Evolutionary conservation across 2,113 vertebrate species (phyloP), one percentile per base, ranked within the genome.

Genomic region (Sylvilagus bachmani): DNA sequence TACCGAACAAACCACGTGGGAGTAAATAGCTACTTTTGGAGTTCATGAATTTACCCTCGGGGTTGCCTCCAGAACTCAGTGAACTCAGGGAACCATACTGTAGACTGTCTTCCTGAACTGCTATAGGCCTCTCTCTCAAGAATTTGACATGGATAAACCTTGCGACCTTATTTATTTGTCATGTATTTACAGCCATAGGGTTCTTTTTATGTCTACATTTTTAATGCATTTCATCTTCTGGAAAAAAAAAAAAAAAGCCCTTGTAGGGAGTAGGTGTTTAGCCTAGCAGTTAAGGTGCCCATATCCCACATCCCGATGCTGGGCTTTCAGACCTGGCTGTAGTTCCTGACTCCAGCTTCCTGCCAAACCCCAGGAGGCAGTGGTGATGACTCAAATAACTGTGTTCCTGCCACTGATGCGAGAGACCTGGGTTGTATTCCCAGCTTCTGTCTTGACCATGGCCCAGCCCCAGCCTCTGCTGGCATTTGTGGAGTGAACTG

Each of bases 31-130:
- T 75, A 85, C n/a, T 81, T 55, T 80, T 53, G 49, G 31, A 84
- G 29, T 77, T 90, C 27, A 33, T 75, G 80, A 89, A 96, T 83
- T 84, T 33, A 21, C 22, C 55, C 73, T 95, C 91, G 55, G 29
- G 36, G 83, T 90, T 90, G 73, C 73, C 62, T 62, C 36, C 87
- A 95, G 95, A 96, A 98, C 97, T 98, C 98, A 98, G 98, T 98
- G 98, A 98, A 90, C 97, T 98, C 98, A 98, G 98, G 98, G 98
- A 98, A 90, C 53, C 80, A 80, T 51, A 84, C 13, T 75, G 73
- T 92, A 53, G 97, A 89, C 93, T 86, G 89, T 83, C 90, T 97
- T 98, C 96, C 90, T 98, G 88, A 97, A 93, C 12, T 69, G 6
- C 75, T 88, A 38, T 86, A 71, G 38, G 88, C 95, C 91, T 96